Evolutionary conservation across 1,140 invertebrate species (phyloP), one percentile per base, ranked within the genome.

Genomic region (Sinella curviseta): DNA sequence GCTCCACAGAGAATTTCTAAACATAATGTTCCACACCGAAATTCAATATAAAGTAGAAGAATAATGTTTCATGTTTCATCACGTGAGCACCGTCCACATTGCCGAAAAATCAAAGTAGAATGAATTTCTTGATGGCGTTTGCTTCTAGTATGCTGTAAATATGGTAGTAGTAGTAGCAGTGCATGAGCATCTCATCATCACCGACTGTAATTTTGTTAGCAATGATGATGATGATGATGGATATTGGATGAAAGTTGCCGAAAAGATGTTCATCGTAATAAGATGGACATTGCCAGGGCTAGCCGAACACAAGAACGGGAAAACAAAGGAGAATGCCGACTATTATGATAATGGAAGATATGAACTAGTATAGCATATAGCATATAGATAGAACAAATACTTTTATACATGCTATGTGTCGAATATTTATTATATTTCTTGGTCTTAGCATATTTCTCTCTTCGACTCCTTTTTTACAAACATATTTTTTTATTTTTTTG

Each of bases 261-360:
- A 70, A 70, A 70, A 70, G 65, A 70, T 31, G 31, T 31, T 70
- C 65, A 70, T 70, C 65, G 31, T 70, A 31, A 70, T 17, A 70
- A 31, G 31, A 70, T 70, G 65, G 65, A 70, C 65, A 70, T 31
- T 12, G 20, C 39, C 20, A 48, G n/a, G n/a, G 39, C 39, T 12
- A 48, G 39, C 39, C 8, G 39, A 48, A 48, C 39, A 48, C 39
- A 20, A 48, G 20, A 48, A 8, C 20, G 39, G 20, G 39, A 20
- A 70, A 33, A 70, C 26, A 70, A 70, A 70, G 24, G 57, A 8
- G 31, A 33, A 33, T 70, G 65, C 65, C 65, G 65, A 30, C 65
- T 33, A 48, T 48, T n/a, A n/a, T n/a, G n/a, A n/a, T n/a, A n/a
- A 48, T 48, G 4, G 39, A 8, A 17, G 39, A 48, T 48, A 48